phyloP scores from a whole-genome alignment of 2,888 invertebrate genomes.

The Ormyrus rosae region DNA sequence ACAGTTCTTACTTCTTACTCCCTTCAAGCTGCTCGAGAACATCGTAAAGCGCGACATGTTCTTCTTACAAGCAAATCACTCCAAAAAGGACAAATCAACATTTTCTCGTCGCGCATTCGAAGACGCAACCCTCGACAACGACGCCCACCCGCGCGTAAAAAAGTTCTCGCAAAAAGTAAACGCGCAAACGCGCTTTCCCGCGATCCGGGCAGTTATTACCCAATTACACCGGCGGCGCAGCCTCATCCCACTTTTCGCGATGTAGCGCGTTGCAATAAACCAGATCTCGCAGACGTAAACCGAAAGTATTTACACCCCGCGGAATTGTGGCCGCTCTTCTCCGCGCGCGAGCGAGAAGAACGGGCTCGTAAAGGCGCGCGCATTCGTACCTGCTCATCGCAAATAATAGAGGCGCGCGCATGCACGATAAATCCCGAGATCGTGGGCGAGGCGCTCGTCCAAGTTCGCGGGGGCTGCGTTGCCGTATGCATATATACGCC shows the following conservation, averaged over 20 bases:
- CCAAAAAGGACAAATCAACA: too few species aligned
- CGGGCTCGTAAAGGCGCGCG: not conserved
- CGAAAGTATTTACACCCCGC: slow-evolving; percentile 16
- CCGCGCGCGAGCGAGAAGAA: not conserved
- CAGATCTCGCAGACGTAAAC: not conserved
- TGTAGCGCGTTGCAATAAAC: not conserved
- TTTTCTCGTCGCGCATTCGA: too few species aligned
- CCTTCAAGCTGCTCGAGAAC: too few species aligned
- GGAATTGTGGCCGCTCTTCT: not conserved
- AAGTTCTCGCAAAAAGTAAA: not conserved
- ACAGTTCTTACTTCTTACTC: too few species aligned
- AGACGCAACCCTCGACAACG: too few species aligned
- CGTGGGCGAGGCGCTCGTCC: not conserved
- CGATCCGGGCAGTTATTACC: slow-evolving; percentile 23
- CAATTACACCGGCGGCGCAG: not conserved
- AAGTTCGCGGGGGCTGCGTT: not conserved
- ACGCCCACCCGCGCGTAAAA: not conserved
- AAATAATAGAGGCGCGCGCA: slow-evolving; percentile 15
- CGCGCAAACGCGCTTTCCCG: not conserved
- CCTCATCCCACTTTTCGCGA: not conserved
- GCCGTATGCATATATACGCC: not conserved
- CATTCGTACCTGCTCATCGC: slow-evolving; percentile 3
- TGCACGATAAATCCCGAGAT: too few species aligned
- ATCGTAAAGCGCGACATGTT: too few species aligned
- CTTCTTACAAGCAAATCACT: too few species aligned